Evolutionary conservation across 2,888 invertebrate species (phyloP).

Genomic region (Limnephilus marmoratus): DNA sequence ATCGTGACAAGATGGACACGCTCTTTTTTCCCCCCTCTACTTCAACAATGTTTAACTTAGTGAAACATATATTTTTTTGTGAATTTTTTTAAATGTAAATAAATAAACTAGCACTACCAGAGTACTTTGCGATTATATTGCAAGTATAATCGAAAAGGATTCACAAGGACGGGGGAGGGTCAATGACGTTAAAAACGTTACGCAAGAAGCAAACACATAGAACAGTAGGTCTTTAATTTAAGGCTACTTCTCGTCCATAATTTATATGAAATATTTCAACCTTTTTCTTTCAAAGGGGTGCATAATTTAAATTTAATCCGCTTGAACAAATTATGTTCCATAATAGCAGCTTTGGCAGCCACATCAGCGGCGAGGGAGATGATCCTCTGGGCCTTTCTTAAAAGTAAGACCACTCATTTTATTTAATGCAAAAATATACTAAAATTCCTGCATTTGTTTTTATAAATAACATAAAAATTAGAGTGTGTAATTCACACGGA

Average conservation of each 20-base stretch:
- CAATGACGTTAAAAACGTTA: not conserved
- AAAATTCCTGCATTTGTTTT: no score
- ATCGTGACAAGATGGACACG: no score
- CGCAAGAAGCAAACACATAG: not conserved
- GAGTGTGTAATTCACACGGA: no score
- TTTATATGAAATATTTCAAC: constrained; percentile 25
- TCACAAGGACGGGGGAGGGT: not conserved
- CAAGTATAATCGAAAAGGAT: not conserved
- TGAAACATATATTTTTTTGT: no score
- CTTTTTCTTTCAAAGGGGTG: constrained; percentile 3
- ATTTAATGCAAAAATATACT: no score
- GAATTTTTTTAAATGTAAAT: no score
- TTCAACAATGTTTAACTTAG: no score
- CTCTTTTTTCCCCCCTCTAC: no score
- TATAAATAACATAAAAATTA: no score
- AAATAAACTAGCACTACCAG: no score
- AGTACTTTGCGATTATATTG: no score
- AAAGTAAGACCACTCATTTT: not conserved
- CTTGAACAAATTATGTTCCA: not conserved
- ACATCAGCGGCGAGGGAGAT: not conserved
- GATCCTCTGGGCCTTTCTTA: not conserved
- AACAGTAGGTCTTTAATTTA: not conserved
- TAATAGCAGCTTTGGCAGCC: not conserved
- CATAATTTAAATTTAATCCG: constrained; percentile 30
- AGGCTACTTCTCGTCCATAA: not conserved